Conservation (phyloP, 2,888 invertebrate genomes). For the Melipona bicolor region DNA sequence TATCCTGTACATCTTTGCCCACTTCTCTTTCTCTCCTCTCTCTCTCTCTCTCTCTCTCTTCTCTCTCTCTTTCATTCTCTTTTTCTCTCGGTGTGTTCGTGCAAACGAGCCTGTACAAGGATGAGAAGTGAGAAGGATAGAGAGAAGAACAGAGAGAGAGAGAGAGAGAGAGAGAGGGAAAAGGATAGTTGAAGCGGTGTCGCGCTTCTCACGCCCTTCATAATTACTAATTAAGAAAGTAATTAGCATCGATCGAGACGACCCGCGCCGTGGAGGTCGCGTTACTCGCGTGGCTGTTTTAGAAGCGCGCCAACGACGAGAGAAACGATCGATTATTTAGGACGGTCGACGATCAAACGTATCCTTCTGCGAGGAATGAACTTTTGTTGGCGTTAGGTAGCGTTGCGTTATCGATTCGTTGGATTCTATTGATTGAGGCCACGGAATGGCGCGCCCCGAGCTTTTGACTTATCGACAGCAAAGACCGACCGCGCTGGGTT, state of each 20-base stretch:
- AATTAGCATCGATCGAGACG: conserved; percentile 68
- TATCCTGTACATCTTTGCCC: conserved; percentile 50
- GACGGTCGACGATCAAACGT: conserved; percentile 20
- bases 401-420: conserved; percentile 17
- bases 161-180: conserved; percentile 1
- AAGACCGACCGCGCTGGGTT: not conserved
- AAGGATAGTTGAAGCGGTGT: not conserved
- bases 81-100: not conserved
- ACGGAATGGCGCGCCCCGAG: not conserved
- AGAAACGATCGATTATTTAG: conserved; percentile 41
- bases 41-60: not conserved
- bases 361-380: not conserved
- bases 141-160: not conserved
- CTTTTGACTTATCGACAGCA: conserved; percentile 4
- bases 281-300: conserved; percentile 44
- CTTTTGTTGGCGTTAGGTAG: conserved; percentile 1
- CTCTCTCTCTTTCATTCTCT: not conserved
- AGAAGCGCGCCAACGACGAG: conserved; percentile 11
- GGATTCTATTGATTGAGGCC: conserved; percentile 9
- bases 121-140: not conserved
- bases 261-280: not conserved
- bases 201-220: conserved; percentile 46
- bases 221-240: conserved; percentile 69
- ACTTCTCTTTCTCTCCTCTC: conserved; percentile 5
- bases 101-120: not conserved